These are phyloP conservation scores for Diachasmimorpha longicaudata DNA, from an alignment of 1,140 invertebrate species.

Conservation along the genomic window DNA sequence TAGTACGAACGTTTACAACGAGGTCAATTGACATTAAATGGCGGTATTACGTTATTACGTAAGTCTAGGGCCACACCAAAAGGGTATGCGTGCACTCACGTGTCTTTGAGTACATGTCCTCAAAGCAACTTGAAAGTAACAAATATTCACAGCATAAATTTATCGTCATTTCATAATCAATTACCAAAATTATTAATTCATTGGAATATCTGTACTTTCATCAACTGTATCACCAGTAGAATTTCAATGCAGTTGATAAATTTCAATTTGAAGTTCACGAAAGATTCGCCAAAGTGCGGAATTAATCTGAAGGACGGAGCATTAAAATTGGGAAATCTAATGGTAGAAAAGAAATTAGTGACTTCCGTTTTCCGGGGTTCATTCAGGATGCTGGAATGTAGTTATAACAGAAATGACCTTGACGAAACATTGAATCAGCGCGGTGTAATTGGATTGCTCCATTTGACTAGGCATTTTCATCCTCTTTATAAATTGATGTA, in stretches of 20 bases:
- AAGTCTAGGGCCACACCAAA: constrained; percentile 60
- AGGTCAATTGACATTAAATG: constrained; percentile 64
- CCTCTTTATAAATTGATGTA: constrained; percentile 46
- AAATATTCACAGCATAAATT: not conserved
- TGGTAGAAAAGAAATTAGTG: not conserved
- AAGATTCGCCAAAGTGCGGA: too few species aligned
- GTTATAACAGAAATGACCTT: constrained; percentile 20
- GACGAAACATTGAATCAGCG: constrained; percentile 48
- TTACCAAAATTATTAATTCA: not conserved
- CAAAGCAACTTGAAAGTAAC: not conserved
- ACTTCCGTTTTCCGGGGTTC: constrained; percentile 1
- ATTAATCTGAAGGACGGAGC: not conserved
- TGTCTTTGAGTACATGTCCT: not conserved
- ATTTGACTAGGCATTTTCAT: constrained; percentile 52
- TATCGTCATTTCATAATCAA: not conserved
- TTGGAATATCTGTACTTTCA: too few species aligned
- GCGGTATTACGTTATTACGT: constrained; percentile 58
- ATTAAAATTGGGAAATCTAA: not conserved
- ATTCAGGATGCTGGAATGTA: constrained; percentile 17
- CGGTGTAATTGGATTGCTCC: constrained; percentile 51
- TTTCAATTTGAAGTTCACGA: too few species aligned
- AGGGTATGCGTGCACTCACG: constrained; percentile 54
- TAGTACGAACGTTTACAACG: constrained; percentile 60
- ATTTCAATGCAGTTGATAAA: too few species aligned
- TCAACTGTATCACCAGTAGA: too few species aligned